phyloP scores from a whole-genome alignment of 2,113 vertebrate species.

The Ginglymostoma cirratum region DNA sequence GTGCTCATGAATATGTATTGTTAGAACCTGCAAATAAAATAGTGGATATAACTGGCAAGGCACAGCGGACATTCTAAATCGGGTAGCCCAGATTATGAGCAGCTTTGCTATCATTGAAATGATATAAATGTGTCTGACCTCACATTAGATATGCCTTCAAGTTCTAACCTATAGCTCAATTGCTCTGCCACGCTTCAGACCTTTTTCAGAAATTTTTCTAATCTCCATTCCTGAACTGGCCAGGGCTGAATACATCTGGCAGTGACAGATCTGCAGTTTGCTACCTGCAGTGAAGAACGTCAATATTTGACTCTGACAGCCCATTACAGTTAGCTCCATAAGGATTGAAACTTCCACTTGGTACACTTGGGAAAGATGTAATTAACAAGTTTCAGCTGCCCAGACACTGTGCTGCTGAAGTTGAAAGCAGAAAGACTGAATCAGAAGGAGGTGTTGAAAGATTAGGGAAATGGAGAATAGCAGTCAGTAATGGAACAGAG shows the following conservation, averaged over 20 bases:
- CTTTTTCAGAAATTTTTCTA: background rate
- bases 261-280: background rate
- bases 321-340: background rate
- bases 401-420: background rate
- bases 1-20: too few species aligned
- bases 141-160: too few species aligned
- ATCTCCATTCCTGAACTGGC: background rate
- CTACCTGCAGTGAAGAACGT: background rate
- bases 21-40: too few species aligned
- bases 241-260: background rate
- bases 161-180: background rate
- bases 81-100: too few species aligned
- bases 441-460: background rate
- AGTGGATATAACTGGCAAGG: too few species aligned
- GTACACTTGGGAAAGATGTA: background rate
- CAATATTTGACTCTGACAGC: background rate
- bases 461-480: background rate
- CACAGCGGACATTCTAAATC: too few species aligned
- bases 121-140: too few species aligned
- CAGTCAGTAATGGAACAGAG: background rate
- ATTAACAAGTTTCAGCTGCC: background rate
- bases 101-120: too few species aligned
- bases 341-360: background rate
- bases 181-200: background rate
- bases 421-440: background rate